These are phyloP conservation scores for Blennius ocellaris DNA, from an alignment of 2,113 vertebrate genomes.

Conservation along the genomic window DNA sequence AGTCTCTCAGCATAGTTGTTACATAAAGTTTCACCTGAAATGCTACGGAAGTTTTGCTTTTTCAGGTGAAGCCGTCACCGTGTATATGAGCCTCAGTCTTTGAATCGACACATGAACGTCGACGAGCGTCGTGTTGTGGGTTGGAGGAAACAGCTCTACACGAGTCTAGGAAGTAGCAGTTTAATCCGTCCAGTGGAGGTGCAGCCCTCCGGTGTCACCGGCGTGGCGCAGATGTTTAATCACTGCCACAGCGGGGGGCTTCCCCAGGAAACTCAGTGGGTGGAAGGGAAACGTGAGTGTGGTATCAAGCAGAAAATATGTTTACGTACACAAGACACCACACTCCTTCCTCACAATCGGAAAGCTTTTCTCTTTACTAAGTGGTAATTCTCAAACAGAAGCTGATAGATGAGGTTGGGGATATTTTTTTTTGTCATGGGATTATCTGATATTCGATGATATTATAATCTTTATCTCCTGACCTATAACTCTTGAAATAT, in stretches of 20 bases:
- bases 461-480: too few species aligned
- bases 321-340: background rate
- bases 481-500: too few species aligned
- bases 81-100: too few species aligned
- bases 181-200: constrained; percentile 43
- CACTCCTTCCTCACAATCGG: constrained; percentile 6
- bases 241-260: constrained; percentile 33
- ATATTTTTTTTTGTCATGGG: too few species aligned
- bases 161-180: background rate
- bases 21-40: too few species aligned
- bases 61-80: too few species aligned
- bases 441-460: too few species aligned
- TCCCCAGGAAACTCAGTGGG: constrained; percentile 33
- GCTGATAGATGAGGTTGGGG: background rate
- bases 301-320: constrained; percentile 28
- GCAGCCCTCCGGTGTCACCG: constrained; percentile 31
- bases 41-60: too few species aligned
- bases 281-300: background rate
- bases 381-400: background rate
- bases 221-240: constrained; percentile 59
- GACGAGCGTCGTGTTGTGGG: too few species aligned
- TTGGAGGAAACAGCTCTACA: too few species aligned
- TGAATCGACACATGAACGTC: too few species aligned
- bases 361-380: background rate
- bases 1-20: too few species aligned